A percentile compares a stretch with the other conserved stretches of the same genome.
These are phyloP conservation scores for Willisornis vidua DNA, from an alignment of 2,113 vertebrate species.

Conservation along the genomic window DNA sequence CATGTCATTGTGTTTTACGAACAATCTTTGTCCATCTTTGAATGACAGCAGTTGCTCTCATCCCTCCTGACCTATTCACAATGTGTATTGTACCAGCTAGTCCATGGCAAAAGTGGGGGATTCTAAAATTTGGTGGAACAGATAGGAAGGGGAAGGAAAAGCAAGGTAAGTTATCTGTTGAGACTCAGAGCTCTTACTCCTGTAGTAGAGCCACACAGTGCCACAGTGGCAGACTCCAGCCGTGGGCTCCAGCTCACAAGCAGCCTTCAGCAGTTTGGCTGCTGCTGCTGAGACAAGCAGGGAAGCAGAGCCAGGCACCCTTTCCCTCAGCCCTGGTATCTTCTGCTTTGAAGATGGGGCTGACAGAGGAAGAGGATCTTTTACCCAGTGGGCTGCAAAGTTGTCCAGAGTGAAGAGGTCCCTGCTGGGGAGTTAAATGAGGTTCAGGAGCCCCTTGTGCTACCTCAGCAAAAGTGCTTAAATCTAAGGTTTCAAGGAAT, in stretches of 20 bases:
- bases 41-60: background rate
- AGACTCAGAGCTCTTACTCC: background rate
- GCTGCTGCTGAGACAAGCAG: background rate
- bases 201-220: background rate
- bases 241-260: background rate
- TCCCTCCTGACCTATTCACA: background rate
- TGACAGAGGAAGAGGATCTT: background rate
- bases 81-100: background rate
- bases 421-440: background rate
- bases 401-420: background rate
- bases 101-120: background rate
- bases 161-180: background rate
- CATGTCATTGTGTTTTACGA: fast-evolving
- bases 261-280: fast-evolving
- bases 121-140: background rate
- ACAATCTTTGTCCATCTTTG: background rate
- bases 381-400: background rate
- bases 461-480: background rate
- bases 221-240: background rate
- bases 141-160: background rate
- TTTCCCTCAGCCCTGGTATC: fast-evolving
- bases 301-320: background rate
- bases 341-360: background rate
- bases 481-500: background rate
- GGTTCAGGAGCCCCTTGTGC: background rate